phyloP scores from a whole-genome alignment of 2,888 invertebrate species.

The Clistopyga incitator region DNA sequence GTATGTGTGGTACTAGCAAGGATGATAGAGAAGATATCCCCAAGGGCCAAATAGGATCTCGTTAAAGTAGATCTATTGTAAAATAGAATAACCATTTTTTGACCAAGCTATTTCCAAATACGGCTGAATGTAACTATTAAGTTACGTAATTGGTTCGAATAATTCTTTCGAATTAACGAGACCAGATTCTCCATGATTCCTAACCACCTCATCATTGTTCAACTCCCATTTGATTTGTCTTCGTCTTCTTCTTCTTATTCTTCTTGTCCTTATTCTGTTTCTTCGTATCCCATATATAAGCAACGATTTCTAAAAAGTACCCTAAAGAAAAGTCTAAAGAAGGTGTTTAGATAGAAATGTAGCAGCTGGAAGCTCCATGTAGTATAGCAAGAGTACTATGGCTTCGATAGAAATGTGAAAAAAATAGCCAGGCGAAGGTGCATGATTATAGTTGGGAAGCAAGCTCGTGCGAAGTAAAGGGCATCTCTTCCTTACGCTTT shows the following conservation, averaged over 20 bases:
- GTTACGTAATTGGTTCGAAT: background rate
- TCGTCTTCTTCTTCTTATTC: background rate
- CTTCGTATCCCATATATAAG: background rate
- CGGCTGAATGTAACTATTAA: background rate
- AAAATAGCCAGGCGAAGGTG: constrained; percentile 1
- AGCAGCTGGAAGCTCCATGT: background rate
- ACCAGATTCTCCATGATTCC: background rate
- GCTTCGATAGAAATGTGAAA: constrained; percentile 15
- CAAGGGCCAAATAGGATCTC: background rate
- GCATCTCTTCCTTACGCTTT: constrained; percentile 27
- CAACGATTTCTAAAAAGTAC: background rate
- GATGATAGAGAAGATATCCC: background rate
- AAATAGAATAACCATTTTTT: background rate
- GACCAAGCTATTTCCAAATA: background rate
- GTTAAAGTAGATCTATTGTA: background rate
- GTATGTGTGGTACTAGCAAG: background rate
- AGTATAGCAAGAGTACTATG: constrained; percentile 12
- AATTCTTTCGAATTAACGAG: background rate
- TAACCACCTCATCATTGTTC: background rate
- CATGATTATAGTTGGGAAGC: background rate
- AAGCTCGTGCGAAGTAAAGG: background rate
- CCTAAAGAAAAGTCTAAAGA: no score
- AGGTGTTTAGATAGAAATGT: no score
- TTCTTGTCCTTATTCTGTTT: background rate
- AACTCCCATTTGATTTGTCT: background rate